Base-by-base conservation (phyloP, 2,888 invertebrate species). In the Drosophila rellima region DNA sequence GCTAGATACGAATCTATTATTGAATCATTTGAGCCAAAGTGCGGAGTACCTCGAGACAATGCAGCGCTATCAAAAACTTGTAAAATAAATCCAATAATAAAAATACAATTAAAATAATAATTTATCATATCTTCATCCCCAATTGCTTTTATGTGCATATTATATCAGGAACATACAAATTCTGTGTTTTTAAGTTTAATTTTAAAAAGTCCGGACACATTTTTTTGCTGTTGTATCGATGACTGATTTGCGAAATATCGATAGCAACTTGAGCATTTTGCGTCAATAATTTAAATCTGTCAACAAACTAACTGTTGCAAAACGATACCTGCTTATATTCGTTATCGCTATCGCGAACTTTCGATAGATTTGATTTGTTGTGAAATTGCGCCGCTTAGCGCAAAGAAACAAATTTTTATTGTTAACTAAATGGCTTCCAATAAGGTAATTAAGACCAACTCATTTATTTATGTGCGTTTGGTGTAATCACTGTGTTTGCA, bases 11-110 rank as follows among this genome's bases (percentile, higher is more conserved):
- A 84, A 89, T 66, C 47, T 91, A 44, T 80, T 91, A 40, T 87
- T 89, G 23, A 82, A 91, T 69, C 85, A 91, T 65, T 69, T 92
- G 31, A 72, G 75, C 50, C 78, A 86, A 59, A 86, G 90, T 73
- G 62, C 88, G 0, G 74, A 80, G 0, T 91, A 92, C 65, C 67
- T 91, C 44, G 63, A 82, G 44, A 80, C 90, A 68, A 55, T 92
- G 26, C 91, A 91, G 66, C 60, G 67, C 13, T 92, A 92, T 72
- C 78, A 74, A 54, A 91, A 90, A 48, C 45, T 52, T 44, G 52
- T 40, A 60, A 5, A 23, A 11, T 44, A 52, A 11, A 29, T 8
- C 7, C 45, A 40, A 51, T 35, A 29, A 54, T 13, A 52, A 60
- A 47, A 40, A 26, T 45, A 3, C 10, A 31, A 26, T 37, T 33